Base-by-base conservation (phyloP, 1,140 invertebrate species). In the Musca vetustissima region DNA sequence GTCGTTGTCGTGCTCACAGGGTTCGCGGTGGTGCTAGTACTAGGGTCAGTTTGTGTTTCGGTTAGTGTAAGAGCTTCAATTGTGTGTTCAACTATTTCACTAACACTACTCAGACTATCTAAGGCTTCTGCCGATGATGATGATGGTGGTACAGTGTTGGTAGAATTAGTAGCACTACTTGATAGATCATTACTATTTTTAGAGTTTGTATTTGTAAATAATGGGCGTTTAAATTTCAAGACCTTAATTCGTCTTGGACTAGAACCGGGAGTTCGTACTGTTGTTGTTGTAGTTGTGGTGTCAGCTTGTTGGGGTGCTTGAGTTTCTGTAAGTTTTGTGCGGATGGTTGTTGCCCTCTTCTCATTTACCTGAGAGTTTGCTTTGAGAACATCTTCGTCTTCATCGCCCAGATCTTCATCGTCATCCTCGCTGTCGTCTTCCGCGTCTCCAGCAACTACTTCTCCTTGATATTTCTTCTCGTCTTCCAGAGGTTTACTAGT, bases 161-260 rank as follows among this genome's bases (percentile, higher is more conserved):
- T 72, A 57, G 50, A 50, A 68, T 68, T 61, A 53, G 66, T 67
- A 64, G 48, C 69, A 68, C 64, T 70, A 64, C 50, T 64, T 52
- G 22, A 19, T 43, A 43, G 28, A 43, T 43, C 17, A n/a, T n/a
- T n/a, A n/a, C n/a, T n/a, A n/a, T 8, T 65, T 65, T 28, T 65
- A 28, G 49, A 22, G 64, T 49, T 68, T 21, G 66, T 19, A 52
- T 32, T 59, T 59, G 55, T 17, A 9, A 61, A 28, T 61, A 80
- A 48, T 17, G 77, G 79, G 48, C 77, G 73, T 53, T 74, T 73
- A 65, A 65, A 78, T 71, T 79, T 81, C 1, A 81, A 69, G 11
- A 81, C 76, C 9, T 79, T 74, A 52, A 80, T 73, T 50, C 79
- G 76, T 68, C 73, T 78, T 0, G 66, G 43, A 43, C 24, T 71